Base-by-base conservation (phyloP, 1,140 invertebrate species). In the Cataglyphis hispanica region DNA sequence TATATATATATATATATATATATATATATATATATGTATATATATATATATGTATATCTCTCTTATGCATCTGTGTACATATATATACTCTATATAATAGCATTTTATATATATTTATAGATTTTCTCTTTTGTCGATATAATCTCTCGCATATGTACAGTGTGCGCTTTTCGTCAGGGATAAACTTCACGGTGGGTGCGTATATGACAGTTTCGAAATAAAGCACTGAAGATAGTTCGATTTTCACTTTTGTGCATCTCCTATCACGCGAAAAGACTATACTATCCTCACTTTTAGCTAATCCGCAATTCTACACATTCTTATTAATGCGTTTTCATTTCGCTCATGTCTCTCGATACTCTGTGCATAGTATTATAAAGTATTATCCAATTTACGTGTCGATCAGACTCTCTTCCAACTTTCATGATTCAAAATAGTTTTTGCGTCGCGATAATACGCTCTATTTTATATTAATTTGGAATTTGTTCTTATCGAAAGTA, bases 121-220 rank as follows among this genome's bases (percentile, higher is more conserved):
- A 76, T 87, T 58, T 85, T 86, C 56, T 76, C 58, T 64, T 69
- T 87, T 77, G 70, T 87, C 61, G 60, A 87, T 89, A 90, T 88
- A 91, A 87, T 91, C 66, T 87, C 53, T 84, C 81, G 86, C 81
- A 84, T 91, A 92, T 91, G 46, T 91, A 91, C 91, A 91, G 70
- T 91, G 89, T 91, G 91, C 89, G 89, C 76, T 90, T 91, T 75
- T 86, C 81, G 10, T 81, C 63, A 63, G 60, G 60, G 46, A 53
- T 69, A 69, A 60, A 83, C 27, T 67, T 80, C n/a, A 72, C 72
- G 85, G 78, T 53, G 53, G 75, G 64, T 75, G 27, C 43, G 50
- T 88, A 69, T 87, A 50, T 74, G 70, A 67, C 34, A 46, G 66
- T 25, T 81, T 63, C 13, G 43, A 85, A 63, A 81, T 86, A 89